Evolutionary conservation across 2,888 invertebrate genomes (phyloP).

Genomic region (Sycophila texana): DNA sequence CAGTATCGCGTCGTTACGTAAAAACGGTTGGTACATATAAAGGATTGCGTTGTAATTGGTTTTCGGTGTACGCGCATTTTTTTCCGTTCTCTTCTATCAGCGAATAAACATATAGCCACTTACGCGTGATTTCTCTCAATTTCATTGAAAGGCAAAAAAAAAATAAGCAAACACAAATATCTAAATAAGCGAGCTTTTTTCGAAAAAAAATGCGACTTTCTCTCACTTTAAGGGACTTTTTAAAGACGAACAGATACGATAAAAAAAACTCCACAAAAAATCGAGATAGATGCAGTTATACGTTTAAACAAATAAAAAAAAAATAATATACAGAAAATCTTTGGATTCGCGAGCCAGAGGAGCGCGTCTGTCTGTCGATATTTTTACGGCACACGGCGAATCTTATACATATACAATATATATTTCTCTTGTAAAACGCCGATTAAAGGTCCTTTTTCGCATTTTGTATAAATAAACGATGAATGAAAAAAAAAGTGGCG

Average conservation of each 20-base stretch:
- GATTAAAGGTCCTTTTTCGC: slow-evolving; percentile 49
- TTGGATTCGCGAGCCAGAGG: slow-evolving; percentile 28
- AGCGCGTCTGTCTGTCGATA: slow-evolving; percentile 37
- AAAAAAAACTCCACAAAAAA: slow-evolving; percentile 1
- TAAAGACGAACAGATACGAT: slow-evolving; percentile 24
- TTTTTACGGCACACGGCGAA: slow-evolving; percentile 39
- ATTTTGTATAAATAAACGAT: slow-evolving; percentile 51
- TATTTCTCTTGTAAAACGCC: slow-evolving; percentile 50
- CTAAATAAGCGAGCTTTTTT: slow-evolving; percentile 48
- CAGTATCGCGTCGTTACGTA: too few relatives aligned
- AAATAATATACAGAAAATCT: neutral
- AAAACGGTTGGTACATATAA: neutral
- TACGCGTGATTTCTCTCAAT: slow-evolving; percentile 38
- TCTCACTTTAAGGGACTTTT: slow-evolving; percentile 36
- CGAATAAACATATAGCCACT: slow-evolving; percentile 3
- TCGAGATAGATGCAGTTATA: neutral
- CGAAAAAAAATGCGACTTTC: slow-evolving; percentile 32
- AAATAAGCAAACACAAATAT: slow-evolving; percentile 7
- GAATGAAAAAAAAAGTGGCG: slow-evolving; percentile 13
- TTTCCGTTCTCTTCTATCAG: neutral
- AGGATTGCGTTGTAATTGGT: slow-evolving; percentile 29
- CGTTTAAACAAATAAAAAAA: neutral
- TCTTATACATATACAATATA: slow-evolving; percentile 42
- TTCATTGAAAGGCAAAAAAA: neutral
- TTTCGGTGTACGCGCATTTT: slow-evolving; percentile 17